These are phyloP conservation scores for Ethmia dodecea DNA, from an alignment of 2,888 invertebrate genomes.

Conservation along the genomic window DNA sequence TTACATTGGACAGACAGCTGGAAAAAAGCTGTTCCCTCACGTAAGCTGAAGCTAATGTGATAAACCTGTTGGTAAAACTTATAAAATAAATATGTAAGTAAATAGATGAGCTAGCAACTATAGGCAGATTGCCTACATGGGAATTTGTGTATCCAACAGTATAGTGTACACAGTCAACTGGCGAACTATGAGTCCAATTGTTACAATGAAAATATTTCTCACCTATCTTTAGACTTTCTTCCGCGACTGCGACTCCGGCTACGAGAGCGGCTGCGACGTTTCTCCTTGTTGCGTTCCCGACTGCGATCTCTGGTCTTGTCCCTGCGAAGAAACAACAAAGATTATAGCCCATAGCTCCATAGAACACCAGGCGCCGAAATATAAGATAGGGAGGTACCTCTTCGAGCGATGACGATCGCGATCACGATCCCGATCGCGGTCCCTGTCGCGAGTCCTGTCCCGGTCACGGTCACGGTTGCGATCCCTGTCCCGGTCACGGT, in stretches of 20 bases:
- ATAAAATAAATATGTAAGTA: too few species aligned
- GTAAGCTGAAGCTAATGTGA: too few species aligned
- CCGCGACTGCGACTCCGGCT: slow-evolving; percentile 53
- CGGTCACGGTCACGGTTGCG: slow-evolving; percentile 53
- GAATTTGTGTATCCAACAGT: too few species aligned
- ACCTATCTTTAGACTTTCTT: slow-evolving; percentile 70
- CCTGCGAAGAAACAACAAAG: slow-evolving; percentile 36
- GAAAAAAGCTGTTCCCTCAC: too few species aligned
- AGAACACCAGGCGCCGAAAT: not conserved
- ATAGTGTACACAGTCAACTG: too few species aligned
- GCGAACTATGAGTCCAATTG: too few species aligned
- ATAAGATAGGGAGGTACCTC: slow-evolving; percentile 49
- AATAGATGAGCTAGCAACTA: too few species aligned
- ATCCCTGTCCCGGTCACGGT: slow-evolving; percentile 63
- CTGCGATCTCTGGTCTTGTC: slow-evolving; percentile 58
- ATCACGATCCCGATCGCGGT: slow-evolving; percentile 44
- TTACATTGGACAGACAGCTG: too few species aligned
- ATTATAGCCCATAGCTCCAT: not conserved
- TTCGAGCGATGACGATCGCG: slow-evolving; percentile 58
- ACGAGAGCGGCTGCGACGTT: slow-evolving; percentile 50
- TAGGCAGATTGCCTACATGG: too few species aligned
- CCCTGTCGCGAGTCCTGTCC: slow-evolving; percentile 48
- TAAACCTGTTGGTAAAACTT: too few species aligned
- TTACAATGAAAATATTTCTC: too few species aligned
- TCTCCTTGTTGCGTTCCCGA: slow-evolving; percentile 46